Conservation (phyloP, 2,797 vertebrate species). For the Eulemur rubriventer region DNA sequence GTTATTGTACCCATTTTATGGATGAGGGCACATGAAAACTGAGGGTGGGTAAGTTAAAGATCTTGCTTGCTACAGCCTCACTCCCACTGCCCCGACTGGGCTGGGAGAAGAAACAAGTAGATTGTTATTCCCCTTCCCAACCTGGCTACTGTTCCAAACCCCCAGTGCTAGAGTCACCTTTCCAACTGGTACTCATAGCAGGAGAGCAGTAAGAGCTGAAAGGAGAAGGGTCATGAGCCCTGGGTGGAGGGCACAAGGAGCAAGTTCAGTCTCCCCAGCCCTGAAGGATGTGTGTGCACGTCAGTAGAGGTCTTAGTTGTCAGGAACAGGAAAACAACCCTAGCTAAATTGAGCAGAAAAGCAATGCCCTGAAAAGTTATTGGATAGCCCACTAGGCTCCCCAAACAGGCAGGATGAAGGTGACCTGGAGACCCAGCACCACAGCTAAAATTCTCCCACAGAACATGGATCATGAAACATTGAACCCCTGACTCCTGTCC, state of each 20-base stretch:
- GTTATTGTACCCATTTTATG: neutral
- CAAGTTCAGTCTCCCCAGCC: too few relatives aligned
- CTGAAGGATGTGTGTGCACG: neutral
- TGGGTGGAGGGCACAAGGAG: neutral
- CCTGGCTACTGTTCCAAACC: neutral
- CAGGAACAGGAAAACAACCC: neutral
- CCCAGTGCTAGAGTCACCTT: neutral
- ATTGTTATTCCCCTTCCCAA: neutral
- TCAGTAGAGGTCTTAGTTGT: neutral
- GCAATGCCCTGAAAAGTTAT: neutral
- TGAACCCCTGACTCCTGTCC: neutral
- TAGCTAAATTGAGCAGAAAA: neutral
- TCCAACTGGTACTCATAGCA: neutral
- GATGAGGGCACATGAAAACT: neutral
- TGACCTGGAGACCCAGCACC: neutral
- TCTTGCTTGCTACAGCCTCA: too few relatives aligned
- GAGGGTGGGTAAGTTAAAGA: neutral
- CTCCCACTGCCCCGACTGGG: neutral
- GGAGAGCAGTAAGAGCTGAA: too few relatives aligned
- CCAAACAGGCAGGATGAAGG: neutral
- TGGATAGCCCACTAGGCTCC: neutral
- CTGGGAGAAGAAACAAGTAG: neutral
- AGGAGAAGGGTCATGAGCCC: neutral
- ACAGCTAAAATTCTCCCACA: neutral
- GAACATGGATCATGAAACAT: neutral